phyloP scores from a whole-genome alignment of 2,797 vertebrate genomes.

The Gephyroberyx darwinii region DNA sequence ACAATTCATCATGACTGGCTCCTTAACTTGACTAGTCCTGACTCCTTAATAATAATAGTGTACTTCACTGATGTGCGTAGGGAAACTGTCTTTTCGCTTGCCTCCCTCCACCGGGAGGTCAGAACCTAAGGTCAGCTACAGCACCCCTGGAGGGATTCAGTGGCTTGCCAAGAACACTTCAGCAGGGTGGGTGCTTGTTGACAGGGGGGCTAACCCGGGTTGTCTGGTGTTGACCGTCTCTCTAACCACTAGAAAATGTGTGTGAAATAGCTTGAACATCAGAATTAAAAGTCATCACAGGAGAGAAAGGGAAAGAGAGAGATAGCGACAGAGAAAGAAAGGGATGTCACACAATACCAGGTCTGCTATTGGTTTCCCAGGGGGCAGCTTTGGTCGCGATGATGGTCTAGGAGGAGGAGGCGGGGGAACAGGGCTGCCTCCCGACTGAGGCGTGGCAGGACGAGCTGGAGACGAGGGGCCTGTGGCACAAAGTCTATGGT shows the following conservation, averaged over 20 bases:
- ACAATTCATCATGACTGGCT: too few species aligned
- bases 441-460: constrained; percentile 87
- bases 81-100: too few species aligned
- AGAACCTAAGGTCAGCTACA: too few species aligned
- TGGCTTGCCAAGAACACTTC: too few species aligned
- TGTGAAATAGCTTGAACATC: neutral
- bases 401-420: constrained; percentile 92
- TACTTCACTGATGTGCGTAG: too few species aligned
- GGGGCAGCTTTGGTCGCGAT: constrained; percentile 93
- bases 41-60: too few species aligned
- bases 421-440: constrained; percentile 88
- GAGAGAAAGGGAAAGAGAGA: neutral
- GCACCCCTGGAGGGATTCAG: too few species aligned
- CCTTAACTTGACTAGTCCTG: too few species aligned
- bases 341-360: constrained; percentile 79
- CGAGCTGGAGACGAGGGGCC: constrained; percentile 93
- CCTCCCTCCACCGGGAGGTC: too few species aligned
- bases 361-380: constrained; percentile 90
- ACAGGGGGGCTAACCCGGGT: neutral
- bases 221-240: neutral
- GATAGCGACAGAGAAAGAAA: neutral
- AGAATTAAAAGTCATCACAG: neutral
- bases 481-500: constrained; percentile 66
- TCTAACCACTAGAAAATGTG: too few species aligned
- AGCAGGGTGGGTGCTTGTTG: too few species aligned